A percentile compares a stretch with the other conserved stretches of the same genome.
These are phyloP conservation scores for Tetragnatha versicolor DNA, from an alignment of 1,140 invertebrate genomes.

Conservation along the genomic window DNA sequence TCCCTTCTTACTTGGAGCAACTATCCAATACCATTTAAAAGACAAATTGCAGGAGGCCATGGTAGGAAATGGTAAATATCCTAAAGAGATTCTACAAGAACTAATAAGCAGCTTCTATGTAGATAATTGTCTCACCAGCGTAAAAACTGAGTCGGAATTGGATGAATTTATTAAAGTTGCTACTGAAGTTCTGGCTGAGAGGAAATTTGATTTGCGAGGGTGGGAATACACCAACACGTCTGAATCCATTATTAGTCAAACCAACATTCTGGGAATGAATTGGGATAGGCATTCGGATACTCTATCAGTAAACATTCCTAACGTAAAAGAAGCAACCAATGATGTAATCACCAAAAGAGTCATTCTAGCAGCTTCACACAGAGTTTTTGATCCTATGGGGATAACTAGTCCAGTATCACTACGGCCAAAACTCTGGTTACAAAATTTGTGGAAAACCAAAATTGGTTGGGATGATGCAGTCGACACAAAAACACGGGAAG, in stretches of 20 bases:
- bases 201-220: neutral
- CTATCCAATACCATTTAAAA: conserved; percentile 1
- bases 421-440: neutral
- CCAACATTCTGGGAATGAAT: neutral
- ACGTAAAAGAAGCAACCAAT: neutral
- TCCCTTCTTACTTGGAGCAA: neutral
- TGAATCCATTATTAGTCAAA: neutral
- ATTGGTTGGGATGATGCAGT: conserved; percentile 6
- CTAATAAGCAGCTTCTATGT: neutral
- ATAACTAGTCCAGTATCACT: conserved; percentile 11
- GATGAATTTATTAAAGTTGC: neutral
- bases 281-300: neutral
- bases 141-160: neutral
- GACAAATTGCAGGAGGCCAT: neutral
- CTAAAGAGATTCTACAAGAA: neutral
- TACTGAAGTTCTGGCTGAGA: neutral
- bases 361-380: neutral
- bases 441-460: neutral
- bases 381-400: conserved; percentile 38
- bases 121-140: conserved; percentile 2
- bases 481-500: neutral
- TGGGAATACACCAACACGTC: neutral
- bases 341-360: neutral
- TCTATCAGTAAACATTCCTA: neutral
- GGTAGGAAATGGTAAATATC: neutral